Evolutionary conservation across 2,797 vertebrate species (phyloP).

Genomic region (Emys orbicularis): DNA sequence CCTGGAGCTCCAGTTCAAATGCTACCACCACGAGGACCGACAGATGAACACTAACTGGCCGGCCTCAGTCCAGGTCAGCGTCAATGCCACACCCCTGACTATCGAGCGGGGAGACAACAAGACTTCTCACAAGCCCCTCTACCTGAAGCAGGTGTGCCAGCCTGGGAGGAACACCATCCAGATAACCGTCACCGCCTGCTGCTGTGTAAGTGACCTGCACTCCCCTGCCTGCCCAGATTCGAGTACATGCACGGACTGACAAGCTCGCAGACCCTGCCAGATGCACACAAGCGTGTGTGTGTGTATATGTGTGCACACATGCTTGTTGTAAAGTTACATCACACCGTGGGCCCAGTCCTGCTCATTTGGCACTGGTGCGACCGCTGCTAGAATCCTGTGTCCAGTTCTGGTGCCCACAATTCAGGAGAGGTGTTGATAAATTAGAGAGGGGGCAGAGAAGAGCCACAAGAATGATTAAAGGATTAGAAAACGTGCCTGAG

Average conservation of each 20-base stretch:
- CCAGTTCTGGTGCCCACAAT: no score
- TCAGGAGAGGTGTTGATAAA: no score
- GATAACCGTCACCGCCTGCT: constrained; percentile 97
- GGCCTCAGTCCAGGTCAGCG: constrained; percentile 93
- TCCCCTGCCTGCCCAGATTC: background rate
- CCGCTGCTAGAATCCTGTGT: no score
- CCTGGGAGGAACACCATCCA: constrained; percentile 97
- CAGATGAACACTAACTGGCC: constrained; percentile 99
- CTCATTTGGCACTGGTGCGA: background rate
- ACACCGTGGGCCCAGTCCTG: background rate
- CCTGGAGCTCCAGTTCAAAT: constrained; percentile 97
- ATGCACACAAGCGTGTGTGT: background rate
- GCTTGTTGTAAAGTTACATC: background rate
- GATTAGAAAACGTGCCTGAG: no score
- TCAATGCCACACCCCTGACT: constrained; percentile 91
- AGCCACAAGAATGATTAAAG: no score
- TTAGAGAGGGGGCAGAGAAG: no score
- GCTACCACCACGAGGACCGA: constrained; percentile 96
- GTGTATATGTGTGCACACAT: no score
- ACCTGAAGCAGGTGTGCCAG: constrained; percentile 97
- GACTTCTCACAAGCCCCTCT: constrained; percentile 95
- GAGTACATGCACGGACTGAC: background rate
- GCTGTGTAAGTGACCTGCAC: constrained; percentile 88
- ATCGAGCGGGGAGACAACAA: constrained; percentile 97
- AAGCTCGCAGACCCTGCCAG: background rate